phyloP scores from a whole-genome alignment of 2,888 invertebrate genomes.

The Scaptomyza caliginosa region DNA sequence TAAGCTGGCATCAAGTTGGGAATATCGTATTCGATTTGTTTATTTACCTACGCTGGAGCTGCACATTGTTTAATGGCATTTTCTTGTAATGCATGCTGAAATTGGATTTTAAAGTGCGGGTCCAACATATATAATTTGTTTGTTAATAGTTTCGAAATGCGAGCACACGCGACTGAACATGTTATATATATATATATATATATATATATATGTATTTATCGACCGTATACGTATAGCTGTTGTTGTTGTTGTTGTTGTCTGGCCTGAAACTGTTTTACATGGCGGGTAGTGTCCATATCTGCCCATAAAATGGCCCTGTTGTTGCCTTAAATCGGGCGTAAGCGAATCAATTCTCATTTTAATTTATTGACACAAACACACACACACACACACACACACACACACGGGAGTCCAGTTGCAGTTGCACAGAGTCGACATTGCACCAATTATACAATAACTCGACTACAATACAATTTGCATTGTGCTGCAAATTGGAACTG shows the following conservation, averaged over 20 bases:
- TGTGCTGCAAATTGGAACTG: slow-evolving; percentile 72
- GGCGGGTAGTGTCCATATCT: slow-evolving; percentile 48
- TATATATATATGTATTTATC: slow-evolving; percentile 5
- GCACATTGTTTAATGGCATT: slow-evolving; percentile 79
- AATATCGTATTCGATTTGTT: background rate
- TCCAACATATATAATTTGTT: slow-evolving; percentile 80
- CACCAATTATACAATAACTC: slow-evolving; percentile 78
- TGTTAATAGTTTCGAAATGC: slow-evolving; percentile 77
- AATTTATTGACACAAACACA: slow-evolving; percentile 76
- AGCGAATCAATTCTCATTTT: slow-evolving; percentile 79
- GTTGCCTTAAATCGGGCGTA: slow-evolving; percentile 79
- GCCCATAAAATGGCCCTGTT: slow-evolving; percentile 72
- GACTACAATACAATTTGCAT: slow-evolving; percentile 78
- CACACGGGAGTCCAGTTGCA: slow-evolving; percentile 3
- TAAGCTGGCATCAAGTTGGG: background rate
- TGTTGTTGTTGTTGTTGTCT: slow-evolving; percentile 37
- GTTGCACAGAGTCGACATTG: slow-evolving; percentile 49
- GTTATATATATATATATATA: slow-evolving; percentile 12
- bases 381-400: slow-evolving; percentile 31
- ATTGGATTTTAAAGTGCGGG: slow-evolving; percentile 80
- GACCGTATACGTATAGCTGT: too few relatives aligned
- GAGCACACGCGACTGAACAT: slow-evolving; percentile 57
- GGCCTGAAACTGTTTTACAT: slow-evolving; percentile 54
- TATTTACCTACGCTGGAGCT: slow-evolving; percentile 5
- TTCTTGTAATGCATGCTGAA: slow-evolving; percentile 77